These are phyloP conservation scores for Liparis tanakae DNA, from an alignment of 2,797 vertebrate species.

Conservation along the genomic window DNA sequence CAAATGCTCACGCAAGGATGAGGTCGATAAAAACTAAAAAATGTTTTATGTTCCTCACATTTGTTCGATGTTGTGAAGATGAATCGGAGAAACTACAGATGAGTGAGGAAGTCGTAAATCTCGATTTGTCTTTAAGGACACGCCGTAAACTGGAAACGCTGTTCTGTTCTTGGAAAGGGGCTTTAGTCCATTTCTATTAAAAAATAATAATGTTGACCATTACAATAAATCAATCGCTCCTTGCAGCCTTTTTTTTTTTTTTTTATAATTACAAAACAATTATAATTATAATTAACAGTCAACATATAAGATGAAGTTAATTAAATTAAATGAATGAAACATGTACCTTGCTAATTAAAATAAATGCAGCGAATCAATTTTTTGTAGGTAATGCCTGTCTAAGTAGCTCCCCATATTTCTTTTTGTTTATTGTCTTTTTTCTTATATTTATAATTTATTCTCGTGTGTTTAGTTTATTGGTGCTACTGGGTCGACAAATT, in stretches of 20 bases:
- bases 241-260: not conserved
- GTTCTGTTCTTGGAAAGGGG: slow-evolving; percentile 4
- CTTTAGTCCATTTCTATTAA: too few species aligned
- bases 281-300: too few species aligned
- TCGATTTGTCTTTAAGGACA: slow-evolving; percentile 2
- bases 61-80: slow-evolving; percentile 13
- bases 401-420: too few species aligned
- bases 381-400: too few species aligned
- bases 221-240: not conserved
- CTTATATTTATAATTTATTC: too few species aligned
- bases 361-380: not conserved
- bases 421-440: too few species aligned
- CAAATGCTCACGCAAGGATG: not conserved
- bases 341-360: not conserved
- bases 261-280: too few species aligned
- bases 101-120: slow-evolving; percentile 3
- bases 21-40: not conserved
- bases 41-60: not conserved
- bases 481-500: too few species aligned
- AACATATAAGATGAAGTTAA: too few species aligned
- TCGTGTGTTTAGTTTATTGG: too few species aligned
- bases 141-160: not conserved
- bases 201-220: not conserved
- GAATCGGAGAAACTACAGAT: slow-evolving; percentile 26
- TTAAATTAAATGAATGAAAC: too few species aligned